Evolutionary conservation across 2,888 invertebrate species (phyloP).

Genomic region (Cryptosula pallasiana): DNA sequence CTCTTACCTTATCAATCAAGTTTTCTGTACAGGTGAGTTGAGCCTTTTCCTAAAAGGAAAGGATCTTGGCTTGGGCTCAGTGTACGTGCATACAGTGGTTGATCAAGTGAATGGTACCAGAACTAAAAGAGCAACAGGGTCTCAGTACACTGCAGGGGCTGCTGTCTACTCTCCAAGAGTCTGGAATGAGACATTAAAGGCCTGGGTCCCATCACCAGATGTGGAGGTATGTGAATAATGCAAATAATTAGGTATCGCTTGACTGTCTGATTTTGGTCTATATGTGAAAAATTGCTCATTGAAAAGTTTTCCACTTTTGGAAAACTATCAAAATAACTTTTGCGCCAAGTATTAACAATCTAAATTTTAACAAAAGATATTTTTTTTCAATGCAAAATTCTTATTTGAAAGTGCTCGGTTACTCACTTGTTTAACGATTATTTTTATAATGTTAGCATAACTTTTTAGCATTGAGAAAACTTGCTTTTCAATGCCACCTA

Average conservation of each 20-base stretch:
- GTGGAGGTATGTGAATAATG: slow-evolving; percentile 9
- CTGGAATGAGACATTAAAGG: slow-evolving; percentile 14
- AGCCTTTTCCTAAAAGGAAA: not conserved
- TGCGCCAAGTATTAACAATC: no score
- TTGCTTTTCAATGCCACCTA: no score
- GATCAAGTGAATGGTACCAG: slow-evolving; percentile 7
- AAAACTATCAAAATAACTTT: no score
- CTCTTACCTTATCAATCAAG: no score
- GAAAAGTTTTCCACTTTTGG: no score
- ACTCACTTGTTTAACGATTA: not conserved
- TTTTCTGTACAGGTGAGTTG: slow-evolving; percentile 14
- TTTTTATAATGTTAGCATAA: no score
- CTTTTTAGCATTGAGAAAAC: no score
- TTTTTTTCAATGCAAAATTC: not conserved
- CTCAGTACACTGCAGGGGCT: not conserved
- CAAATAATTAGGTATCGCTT: no score
- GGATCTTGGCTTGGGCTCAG: not conserved
- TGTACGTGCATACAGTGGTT: not conserved
- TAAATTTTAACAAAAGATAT: not conserved
- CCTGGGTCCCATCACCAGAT: not conserved
- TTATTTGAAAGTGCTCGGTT: not conserved
- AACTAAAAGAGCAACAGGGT: not conserved
- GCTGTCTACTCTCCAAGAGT: slow-evolving; percentile 18
- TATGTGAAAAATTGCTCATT: no score
- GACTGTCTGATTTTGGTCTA: no score